Evolutionary conservation across 2,888 invertebrate species (phyloP).

Genomic region (Drosophila barbarae): DNA sequence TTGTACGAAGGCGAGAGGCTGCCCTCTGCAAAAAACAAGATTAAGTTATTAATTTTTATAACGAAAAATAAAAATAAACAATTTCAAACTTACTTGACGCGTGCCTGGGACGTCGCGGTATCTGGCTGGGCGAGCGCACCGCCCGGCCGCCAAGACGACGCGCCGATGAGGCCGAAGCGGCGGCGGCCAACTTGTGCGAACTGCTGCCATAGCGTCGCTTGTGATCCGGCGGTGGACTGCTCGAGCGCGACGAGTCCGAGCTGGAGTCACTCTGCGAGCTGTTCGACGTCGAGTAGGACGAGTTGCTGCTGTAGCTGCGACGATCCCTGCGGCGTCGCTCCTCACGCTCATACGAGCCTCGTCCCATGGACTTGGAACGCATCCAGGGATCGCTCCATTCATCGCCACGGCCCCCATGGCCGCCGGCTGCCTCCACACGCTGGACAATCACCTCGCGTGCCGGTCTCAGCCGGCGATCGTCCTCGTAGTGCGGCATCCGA

Average conservation of each 20-base stretch:
- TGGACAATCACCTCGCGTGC: slow-evolving; percentile 89
- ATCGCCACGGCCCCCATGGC: slow-evolving; percentile 83
- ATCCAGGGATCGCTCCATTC: slow-evolving; percentile 99
- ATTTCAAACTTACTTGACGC: slow-evolving; percentile 73
- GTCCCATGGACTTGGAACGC: slow-evolving; percentile 85
- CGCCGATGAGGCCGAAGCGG: slow-evolving; percentile 68
- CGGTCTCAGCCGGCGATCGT: slow-evolving; percentile 83
- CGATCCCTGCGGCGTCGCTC: slow-evolving; percentile 77
- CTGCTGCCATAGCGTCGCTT: slow-evolving; percentile 71
- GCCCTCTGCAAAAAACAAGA: slow-evolving; percentile 47
- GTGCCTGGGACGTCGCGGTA: slow-evolving; percentile 68
- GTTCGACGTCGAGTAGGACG: slow-evolving; percentile 83
- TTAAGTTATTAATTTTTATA: too few relatives aligned
- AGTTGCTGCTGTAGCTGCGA: slow-evolving; percentile 79
- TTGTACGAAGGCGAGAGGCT: slow-evolving; percentile 72
- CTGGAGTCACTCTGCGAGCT: slow-evolving; percentile 85
- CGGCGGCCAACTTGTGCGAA: slow-evolving; percentile 72
- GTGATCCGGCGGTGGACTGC: slow-evolving; percentile 72
- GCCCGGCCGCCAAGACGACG: slow-evolving; percentile 51
- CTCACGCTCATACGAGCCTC: slow-evolving; percentile 75
- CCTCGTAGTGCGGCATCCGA: slow-evolving; percentile 82
- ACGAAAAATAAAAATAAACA: too few relatives aligned
- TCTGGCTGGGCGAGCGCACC: slow-evolving; percentile 75
- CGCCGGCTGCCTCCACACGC: slow-evolving; percentile 81
- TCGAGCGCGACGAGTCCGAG: slow-evolving; percentile 80